phyloP scores from a whole-genome alignment of 1,140 invertebrate species.

The Argopecten irradians region DNA sequence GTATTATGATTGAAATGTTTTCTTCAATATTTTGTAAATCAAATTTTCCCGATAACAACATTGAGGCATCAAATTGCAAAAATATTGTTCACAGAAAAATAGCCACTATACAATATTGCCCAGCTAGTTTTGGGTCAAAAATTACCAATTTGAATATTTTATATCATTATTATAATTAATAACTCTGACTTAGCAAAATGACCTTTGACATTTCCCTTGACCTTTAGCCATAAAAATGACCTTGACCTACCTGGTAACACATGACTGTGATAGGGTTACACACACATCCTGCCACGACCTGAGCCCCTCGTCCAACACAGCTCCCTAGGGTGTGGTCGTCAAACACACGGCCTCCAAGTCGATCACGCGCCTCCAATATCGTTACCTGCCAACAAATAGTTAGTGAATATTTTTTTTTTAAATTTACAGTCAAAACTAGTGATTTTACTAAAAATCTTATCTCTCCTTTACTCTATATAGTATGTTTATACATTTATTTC shows the following conservation, averaged over 20 bases:
- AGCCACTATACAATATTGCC: no score
- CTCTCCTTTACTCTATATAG: no score
- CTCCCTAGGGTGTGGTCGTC: constrained; percentile 72
- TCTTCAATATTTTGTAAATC: no score
- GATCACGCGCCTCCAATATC: constrained; percentile 76
- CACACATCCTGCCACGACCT: constrained; percentile 76
- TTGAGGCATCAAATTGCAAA: no score
- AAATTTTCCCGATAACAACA: no score
- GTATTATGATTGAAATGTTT: no score
- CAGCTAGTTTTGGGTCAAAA: neutral
- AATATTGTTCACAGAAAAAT: no score
- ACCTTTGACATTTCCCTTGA: neutral
- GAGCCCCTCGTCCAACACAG: constrained; percentile 75
- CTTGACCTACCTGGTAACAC: constrained; percentile 73
- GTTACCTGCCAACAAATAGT: constrained; percentile 68
- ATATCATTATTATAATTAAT: no score
- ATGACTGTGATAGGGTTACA: constrained; percentile 79
- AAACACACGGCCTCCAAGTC: constrained; percentile 77
- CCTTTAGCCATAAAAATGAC: neutral
- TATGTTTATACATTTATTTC: no score
- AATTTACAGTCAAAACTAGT: neutral
- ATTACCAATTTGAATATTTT: neutral
- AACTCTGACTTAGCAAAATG: neutral
- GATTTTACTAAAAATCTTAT: no score
- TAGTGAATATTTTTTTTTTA: no score